phyloP scores from a whole-genome alignment of 2,113 vertebrate genomes.

The Sander lucioperca region DNA sequence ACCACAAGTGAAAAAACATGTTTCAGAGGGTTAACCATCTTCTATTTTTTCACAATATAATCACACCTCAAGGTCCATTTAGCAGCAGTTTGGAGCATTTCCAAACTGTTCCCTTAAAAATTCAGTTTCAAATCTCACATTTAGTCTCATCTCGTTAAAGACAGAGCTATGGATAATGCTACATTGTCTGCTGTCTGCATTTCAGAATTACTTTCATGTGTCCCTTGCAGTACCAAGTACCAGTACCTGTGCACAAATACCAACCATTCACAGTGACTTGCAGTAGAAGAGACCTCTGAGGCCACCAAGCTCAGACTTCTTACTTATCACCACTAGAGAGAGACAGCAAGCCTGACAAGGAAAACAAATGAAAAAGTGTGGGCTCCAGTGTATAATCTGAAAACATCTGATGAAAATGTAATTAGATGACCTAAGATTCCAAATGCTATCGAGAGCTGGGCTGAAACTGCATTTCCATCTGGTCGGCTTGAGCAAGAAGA shows the following conservation, averaged over 20 bases:
- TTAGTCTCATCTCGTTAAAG: background rate
- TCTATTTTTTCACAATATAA: background rate
- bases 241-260: background rate
- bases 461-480: slow-evolving; percentile 61
- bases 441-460: background rate
- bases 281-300: background rate
- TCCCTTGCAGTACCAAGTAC: background rate
- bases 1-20: background rate
- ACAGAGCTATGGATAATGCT: background rate
- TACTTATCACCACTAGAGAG: slow-evolving; percentile 70
- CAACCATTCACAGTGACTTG: background rate
- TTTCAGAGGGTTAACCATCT: background rate
- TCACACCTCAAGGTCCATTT: background rate
- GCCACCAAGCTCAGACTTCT: slow-evolving; percentile 29
- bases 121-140: background rate
- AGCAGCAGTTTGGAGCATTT: background rate
- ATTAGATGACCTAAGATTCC: slow-evolving; percentile 49
- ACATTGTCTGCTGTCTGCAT: background rate
- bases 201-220: background rate
- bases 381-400: slow-evolving; percentile 24
- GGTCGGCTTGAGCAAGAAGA: slow-evolving; percentile 15
- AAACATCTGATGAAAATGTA: slow-evolving; percentile 46
- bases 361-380: slow-evolving; percentile 1
- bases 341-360: slow-evolving; percentile 63
- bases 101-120: background rate